Evolutionary conservation across 2,888 invertebrate species (phyloP).

Genomic region (Ceriagrion tenellum): DNA sequence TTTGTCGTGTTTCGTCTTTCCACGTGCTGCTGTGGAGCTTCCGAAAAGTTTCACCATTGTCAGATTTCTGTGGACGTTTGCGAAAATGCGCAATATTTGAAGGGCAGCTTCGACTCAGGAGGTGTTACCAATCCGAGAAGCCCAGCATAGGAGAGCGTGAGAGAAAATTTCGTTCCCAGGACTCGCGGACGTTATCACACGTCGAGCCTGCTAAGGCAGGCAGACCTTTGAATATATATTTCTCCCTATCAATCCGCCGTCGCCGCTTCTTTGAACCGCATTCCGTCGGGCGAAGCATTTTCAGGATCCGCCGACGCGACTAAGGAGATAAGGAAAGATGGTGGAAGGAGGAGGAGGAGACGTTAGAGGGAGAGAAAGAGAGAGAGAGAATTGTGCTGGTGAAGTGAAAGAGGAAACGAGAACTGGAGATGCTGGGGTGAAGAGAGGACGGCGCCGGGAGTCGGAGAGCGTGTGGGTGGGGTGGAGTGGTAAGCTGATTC

Average conservation of each 20-base stretch:
- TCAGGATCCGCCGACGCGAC: slow-evolving; percentile 42
- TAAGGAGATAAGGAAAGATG: neutral
- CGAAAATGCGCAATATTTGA: neutral
- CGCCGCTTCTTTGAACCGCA: slow-evolving; percentile 17
- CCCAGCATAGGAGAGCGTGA: neutral
- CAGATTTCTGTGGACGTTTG: too few species aligned
- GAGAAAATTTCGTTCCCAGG: neutral
- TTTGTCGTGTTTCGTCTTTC: too few species aligned
- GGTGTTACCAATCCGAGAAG: neutral
- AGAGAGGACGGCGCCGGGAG: neutral
- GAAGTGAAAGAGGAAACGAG: slow-evolving; percentile 63
- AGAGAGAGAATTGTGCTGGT: slow-evolving; percentile 45
- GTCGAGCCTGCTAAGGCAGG: neutral
- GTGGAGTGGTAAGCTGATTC: slow-evolving; percentile 62
- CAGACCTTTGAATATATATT: neutral
- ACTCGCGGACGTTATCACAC: neutral
- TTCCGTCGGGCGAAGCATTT: slow-evolving; percentile 28
- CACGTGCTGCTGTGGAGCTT: too few species aligned
- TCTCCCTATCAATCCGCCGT: neutral
- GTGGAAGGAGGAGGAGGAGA: neutral
- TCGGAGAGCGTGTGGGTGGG: neutral
- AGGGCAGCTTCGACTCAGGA: neutral
- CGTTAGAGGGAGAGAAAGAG: neutral
- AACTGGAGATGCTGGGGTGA: neutral
- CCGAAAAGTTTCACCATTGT: too few species aligned